Conservation (phyloP, 2,888 invertebrate species). For the Arge pagana region DNA sequence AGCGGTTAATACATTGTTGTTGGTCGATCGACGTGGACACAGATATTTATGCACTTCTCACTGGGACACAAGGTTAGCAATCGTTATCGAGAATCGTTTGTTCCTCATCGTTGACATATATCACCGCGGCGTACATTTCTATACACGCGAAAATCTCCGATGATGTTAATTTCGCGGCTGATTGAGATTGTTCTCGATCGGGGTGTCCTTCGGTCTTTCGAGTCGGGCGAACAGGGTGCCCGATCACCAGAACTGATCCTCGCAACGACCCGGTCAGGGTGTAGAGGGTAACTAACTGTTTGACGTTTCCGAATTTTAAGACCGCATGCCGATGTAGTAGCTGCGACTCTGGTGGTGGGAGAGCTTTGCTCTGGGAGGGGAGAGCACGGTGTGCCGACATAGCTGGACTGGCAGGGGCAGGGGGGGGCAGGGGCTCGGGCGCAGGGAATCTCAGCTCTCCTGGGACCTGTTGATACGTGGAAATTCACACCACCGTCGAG, state of each 20-base stretch:
- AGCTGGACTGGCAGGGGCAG: conserved; percentile 9
- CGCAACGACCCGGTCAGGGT: conserved; percentile 41
- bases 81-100: no score
- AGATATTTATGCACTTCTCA: not conserved
- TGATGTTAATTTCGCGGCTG: no score
- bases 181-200: no score
- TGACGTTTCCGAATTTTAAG: conserved; percentile 56
- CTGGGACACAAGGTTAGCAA: not conserved
- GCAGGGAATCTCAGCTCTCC: conserved; percentile 39
- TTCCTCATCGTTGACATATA: no score
- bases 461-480: conserved; percentile 58
- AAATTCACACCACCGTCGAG: conserved; percentile 48
- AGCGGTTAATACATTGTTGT: not conserved
- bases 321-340: conserved; percentile 55
- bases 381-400: conserved; percentile 25
- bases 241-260: conserved; percentile 27
- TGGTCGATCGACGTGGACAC: not conserved
- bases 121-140: no score
- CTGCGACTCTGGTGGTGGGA: conserved; percentile 30
- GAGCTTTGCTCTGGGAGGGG: conserved; percentile 35
- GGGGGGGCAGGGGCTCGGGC: conserved; percentile 36
- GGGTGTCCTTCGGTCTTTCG: no score
- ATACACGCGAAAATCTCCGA: no score
- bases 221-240: no score
- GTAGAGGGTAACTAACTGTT: conserved; percentile 57